Evolutionary conservation across 2,113 vertebrate species (phyloP).

Genomic region (Cebidichthys violaceus): DNA sequence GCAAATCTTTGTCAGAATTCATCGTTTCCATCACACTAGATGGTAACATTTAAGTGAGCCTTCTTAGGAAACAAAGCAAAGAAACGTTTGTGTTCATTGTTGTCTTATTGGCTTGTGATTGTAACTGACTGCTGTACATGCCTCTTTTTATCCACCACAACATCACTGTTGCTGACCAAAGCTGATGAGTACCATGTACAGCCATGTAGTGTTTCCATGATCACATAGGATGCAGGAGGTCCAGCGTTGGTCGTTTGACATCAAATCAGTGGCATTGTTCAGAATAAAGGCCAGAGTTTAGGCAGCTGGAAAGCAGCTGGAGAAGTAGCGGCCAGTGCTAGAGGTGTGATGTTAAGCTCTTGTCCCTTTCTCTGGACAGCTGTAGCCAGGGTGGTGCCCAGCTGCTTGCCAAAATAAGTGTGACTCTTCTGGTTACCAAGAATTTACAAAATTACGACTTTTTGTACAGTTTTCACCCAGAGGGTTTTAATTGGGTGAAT

Average conservation of each 20-base stretch:
- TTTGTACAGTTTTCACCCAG: background rate
- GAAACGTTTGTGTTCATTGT: background rate
- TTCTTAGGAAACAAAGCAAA: background rate
- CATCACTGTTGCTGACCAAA: slow-evolving; percentile 9
- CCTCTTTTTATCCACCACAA: background rate
- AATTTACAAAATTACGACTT: background rate
- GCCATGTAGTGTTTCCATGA: background rate
- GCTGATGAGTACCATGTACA: background rate
- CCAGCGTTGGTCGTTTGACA: background rate
- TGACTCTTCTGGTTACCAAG: background rate
- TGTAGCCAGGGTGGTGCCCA: slow-evolving; percentile 31
- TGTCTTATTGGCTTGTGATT: background rate
- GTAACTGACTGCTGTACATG: background rate
- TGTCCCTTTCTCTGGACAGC: slow-evolving; percentile 46
- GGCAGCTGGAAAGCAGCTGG: slow-evolving; percentile 60
- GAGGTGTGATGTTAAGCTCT: slow-evolving; percentile 51
- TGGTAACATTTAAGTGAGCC: background rate
- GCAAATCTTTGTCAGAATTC: background rate
- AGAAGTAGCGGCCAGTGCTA: slow-evolving; percentile 24
- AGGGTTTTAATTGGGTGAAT: background rate
- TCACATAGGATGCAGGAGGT: background rate
- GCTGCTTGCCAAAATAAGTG: slow-evolving; percentile 27
- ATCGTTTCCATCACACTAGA: background rate
- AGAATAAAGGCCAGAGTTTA: background rate
- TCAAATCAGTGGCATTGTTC: background rate